Conservation (phyloP, 2,113 vertebrate genomes). For the Ariopsis seemanni region DNA sequence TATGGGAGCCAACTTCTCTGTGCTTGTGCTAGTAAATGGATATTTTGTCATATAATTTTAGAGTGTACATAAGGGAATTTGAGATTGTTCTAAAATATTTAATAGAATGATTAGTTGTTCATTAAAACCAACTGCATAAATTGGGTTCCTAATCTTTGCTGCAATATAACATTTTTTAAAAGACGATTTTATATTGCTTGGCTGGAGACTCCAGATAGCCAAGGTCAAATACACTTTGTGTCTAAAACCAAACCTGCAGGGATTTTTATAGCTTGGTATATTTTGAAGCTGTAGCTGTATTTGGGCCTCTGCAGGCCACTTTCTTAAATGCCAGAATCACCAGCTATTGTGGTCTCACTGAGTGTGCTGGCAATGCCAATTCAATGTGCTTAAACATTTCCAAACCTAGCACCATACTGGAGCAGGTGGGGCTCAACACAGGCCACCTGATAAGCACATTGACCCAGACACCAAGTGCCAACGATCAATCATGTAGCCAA, state of each 20-base stretch:
- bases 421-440: conserved; percentile 45
- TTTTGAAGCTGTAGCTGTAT: conserved; percentile 21
- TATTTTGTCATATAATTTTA: conserved; percentile 11
- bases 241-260: conserved; percentile 9
- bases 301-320: conserved; percentile 20
- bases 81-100: not conserved
- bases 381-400: conserved; percentile 23
- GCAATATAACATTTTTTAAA: not conserved
- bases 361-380: conserved; percentile 22
- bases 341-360: conserved; percentile 24
- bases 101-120: not conserved
- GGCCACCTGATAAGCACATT: conserved; percentile 52
- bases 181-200: conserved; percentile 33
- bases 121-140: conserved; percentile 16
- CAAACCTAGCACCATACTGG: conserved; percentile 32
- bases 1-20: not conserved
- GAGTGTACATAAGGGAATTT: not conserved
- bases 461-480: conserved; percentile 44
- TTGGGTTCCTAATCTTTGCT: conserved; percentile 4
- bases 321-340: conserved; percentile 21
- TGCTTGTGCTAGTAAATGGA: not conserved
- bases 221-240: conserved; percentile 29
- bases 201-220: conserved; percentile 10
- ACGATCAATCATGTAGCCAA: conserved; percentile 47
- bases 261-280: conserved; percentile 19